Evolutionary conservation across 2,888 invertebrate species (phyloP), one percentile per base, ranked within the genome.

Genomic region (Kryphioiulus occultus): DNA sequence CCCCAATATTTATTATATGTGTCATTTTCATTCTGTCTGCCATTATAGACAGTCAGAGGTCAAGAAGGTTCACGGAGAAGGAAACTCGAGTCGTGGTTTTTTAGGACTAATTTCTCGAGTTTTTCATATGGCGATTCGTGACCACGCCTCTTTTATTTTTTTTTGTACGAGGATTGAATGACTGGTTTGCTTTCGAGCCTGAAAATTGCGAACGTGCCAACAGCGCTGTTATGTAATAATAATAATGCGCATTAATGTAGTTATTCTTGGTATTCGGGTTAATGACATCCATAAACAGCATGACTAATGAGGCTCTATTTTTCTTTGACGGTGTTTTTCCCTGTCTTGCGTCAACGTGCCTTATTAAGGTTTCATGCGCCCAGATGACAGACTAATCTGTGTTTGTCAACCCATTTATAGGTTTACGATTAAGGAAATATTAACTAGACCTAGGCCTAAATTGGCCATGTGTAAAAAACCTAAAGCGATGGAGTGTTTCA

Each of bases 281-380:
- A 68, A 68, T 68, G 68, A 68, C 68, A 68, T 68, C 68, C 26
- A 68, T 68, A 68, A 68, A 68, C 68, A 68, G 68, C 68, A 68
- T 68, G 68, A 68, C 26, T 68, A 68, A 68, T 26, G 68, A 68
- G 68, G 26, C 68, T 68, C 53, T 53, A 5, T 53, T n/a, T 53
- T 68, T 68, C 26, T 68, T 26, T 68, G 9, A 26, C 10, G 68
- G 2, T 1, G 26, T 68, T 68, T 68, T 68, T 68, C 9, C 26
- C 68, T 26, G 4, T 68, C 68, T 68, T n/a, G 68, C 26, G 68
- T 68, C 26, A 26, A 26, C 26, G 22, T 68, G 68, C 26, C 68
- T 68, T 26, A 68, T 68, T 68, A 68, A 68, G 68, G 68, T 26
- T 68, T 68, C 26, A 68, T 68, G 7, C 26, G 26, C 22, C 26